phyloP scores from a whole-genome alignment of 2,113 vertebrate genomes.

The Festucalex cinctus region DNA sequence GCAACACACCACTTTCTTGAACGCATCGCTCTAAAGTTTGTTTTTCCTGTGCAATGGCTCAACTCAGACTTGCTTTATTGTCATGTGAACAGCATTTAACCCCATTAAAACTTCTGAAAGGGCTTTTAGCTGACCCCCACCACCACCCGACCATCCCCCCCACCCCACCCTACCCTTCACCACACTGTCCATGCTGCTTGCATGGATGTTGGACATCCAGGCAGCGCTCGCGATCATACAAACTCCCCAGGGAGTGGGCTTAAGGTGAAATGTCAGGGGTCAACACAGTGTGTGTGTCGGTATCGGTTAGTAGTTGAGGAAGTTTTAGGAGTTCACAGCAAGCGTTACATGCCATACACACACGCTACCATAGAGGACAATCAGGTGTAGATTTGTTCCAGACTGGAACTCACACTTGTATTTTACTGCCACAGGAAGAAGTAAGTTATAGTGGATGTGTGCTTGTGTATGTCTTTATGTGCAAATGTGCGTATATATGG shows the following conservation, averaged over 20 bases:
- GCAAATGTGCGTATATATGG: slow-evolving; percentile 43
- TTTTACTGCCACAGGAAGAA: slow-evolving; percentile 2
- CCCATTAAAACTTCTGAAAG: slow-evolving; percentile 3
- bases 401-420: neutral
- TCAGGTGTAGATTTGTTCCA: slow-evolving; percentile 3
- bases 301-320: slow-evolving; percentile 12
- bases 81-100: slow-evolving; percentile 2
- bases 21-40: neutral
- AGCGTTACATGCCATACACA: slow-evolving; percentile 26
- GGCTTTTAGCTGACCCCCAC: neutral
- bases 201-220: slow-evolving; percentile 25
- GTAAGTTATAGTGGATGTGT: slow-evolving; percentile 43
- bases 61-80: neutral
- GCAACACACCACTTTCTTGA: neutral
- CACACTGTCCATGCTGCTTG: slow-evolving; percentile 4
- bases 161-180: neutral
- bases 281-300: slow-evolving; percentile 27
- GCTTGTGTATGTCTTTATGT: slow-evolving; percentile 45
- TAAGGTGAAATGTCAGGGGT: slow-evolving; percentile 50
- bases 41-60: neutral
- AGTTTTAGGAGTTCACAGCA: slow-evolving; percentile 26
- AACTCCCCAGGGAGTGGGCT: slow-evolving; percentile 38
- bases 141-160: neutral
- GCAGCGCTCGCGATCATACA: slow-evolving; percentile 24
- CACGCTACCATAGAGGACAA: slow-evolving; percentile 10